Base-by-base conservation (phyloP, 2,888 invertebrate genomes). In the Euspilapteryx auroguttella region DNA sequence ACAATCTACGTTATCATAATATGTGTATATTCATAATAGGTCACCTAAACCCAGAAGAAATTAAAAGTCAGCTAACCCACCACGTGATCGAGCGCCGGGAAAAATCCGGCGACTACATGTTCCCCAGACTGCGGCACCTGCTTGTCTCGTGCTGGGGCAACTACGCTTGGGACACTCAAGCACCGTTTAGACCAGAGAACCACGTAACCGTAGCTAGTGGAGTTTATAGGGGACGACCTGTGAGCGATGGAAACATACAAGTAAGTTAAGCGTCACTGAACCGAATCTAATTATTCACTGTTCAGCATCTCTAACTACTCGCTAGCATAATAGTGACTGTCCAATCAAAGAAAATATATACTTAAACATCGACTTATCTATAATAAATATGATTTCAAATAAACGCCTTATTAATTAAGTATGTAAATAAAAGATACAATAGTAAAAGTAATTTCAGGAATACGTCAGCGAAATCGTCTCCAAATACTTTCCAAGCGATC, bases 391-490 rank as follows among this genome's bases (percentile, higher is more conserved):
- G n/a, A n/a, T n/a, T n/a, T n/a, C n/a, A n/a, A n/a, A n/a, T n/a
- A n/a, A n/a, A n/a, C n/a, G n/a, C n/a, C n/a, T n/a, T n/a, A n/a
- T n/a, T n/a, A n/a, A n/a, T n/a, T n/a, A n/a, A n/a, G n/a, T n/a
- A n/a, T n/a, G n/a, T n/a, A n/a, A n/a, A n/a, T 90, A 4, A 80
- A 78, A 11, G 87, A 89, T 31, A 63, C 63, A 24, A 90, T 88
- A 47, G 82, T 90, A 37, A 89, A 90, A 78, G 87, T 86, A 47
- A 36, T 29, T 25, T 9, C 61, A 87, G 86, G 87, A 89, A 17
- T 88, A 83, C 47, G 81, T 89, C 26, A 89, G 87, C 44, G 87
- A 89, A 30, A 78, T 87, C 32, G 81, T 88, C 14, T 83, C 86
- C 3, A 89, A 89, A 62, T 87, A 86, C 49, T 79, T 91, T 30